Evolutionary conservation across 2,888 invertebrate species (phyloP), one percentile per base, ranked within the genome.

Genomic region (Caradrina clavipalpis): DNA sequence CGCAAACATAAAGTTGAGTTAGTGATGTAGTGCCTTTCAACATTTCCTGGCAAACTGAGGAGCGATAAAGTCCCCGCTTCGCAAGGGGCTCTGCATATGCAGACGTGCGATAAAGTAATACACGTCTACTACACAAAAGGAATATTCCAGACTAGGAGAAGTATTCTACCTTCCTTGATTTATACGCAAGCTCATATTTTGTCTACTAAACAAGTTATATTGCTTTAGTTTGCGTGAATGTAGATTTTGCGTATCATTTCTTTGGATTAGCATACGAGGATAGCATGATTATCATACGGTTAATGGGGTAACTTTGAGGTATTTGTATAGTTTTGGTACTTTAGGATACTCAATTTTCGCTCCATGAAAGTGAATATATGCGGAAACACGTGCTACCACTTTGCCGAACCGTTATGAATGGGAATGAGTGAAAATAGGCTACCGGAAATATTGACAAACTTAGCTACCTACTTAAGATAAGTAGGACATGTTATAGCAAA

Each of bases 81-180:
- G 86, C 86, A 85, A 84, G 85, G 80, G 75, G 68, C 84, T 82
- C 78, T 86, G 86, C 86, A 88, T 86, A 88, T 90, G 89, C 89
- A 88, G 84, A 86, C 87, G 84, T 81, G 85, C 82, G 91, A 91
- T 91, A 91, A 87, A 89, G 86, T 87, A 87, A 86, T 86, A 86
- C 88, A 88, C 76, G 85, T 86, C 80, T 72, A 80, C 82, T 80
- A 77, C 79, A 87, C 87, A 85, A 88, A 87, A 88, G 88, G 88
- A 89, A 90, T 89, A 87, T 87, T 84, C 79, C 82, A 82, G 82
- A 83, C 86, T 84, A 70, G 75, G 79, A 83, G 76, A 81, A 81
- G 75, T 82, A 83, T 86, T 82, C 75, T 80, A 81, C 82, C 80
- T 85, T 83, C 72, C 56, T 74, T 81, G 83, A 87, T 86, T 87